phyloP scores from a whole-genome alignment of 2,797 vertebrate genomes.

The Dicrostonyx torquatus region DNA sequence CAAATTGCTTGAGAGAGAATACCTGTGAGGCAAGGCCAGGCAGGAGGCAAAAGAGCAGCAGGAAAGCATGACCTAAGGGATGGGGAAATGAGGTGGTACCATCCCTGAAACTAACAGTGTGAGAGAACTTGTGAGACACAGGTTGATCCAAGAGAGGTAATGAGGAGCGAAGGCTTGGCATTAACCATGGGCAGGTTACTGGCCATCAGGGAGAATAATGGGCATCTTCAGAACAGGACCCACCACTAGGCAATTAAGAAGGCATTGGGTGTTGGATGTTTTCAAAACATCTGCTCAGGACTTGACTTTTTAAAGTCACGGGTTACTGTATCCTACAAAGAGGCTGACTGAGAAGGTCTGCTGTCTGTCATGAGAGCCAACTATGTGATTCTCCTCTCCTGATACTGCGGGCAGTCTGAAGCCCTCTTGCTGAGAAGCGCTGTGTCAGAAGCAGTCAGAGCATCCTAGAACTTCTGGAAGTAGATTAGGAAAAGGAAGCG shows the following conservation, averaged over 20 bases:
- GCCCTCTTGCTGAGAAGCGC: background rate
- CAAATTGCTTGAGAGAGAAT: background rate
- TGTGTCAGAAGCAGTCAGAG: background rate
- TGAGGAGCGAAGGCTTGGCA: background rate
- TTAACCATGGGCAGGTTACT: background rate
- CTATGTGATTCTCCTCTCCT: background rate
- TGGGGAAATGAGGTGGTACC: too few relatives aligned
- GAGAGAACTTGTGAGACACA: background rate
- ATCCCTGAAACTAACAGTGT: background rate
- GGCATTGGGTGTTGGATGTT: background rate
- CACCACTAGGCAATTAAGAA: background rate
- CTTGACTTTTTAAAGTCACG: background rate
- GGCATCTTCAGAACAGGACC: background rate
- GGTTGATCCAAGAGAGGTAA: background rate
- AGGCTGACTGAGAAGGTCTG: background rate
- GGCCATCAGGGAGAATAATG: background rate
- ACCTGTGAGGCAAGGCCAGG: background rate
- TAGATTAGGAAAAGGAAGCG: background rate
- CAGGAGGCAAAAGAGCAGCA: background rate
- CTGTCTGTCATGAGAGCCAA: background rate
- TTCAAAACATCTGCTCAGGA: background rate
- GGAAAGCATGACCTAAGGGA: background rate
- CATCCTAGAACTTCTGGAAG: background rate
- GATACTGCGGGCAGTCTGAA: background rate
- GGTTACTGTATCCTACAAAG: background rate